These are phyloP conservation scores for Menidia menidia DNA, from an alignment of 2,797 vertebrate species.

Conservation along the genomic window DNA sequence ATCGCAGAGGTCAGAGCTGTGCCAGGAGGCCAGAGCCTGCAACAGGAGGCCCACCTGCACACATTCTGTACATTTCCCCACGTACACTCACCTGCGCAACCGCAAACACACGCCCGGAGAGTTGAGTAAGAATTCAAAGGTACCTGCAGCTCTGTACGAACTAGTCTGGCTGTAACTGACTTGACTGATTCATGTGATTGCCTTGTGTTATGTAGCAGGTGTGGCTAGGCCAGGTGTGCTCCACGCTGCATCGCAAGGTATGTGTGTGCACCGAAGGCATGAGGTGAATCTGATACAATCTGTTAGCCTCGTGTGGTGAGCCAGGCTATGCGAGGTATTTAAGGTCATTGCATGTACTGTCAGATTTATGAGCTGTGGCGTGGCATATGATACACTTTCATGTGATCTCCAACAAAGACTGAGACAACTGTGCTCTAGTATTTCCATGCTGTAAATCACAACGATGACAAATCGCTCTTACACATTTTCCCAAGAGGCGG, in stretches of 20 bases:
- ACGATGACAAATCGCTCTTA: slow-evolving; percentile 51
- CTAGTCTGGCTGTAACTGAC: slow-evolving; percentile 42
- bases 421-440: slow-evolving; percentile 24
- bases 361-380: slow-evolving; percentile 57
- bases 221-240: slow-evolving; percentile 70
- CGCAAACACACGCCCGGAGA: slow-evolving; percentile 56
- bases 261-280: slow-evolving; percentile 39
- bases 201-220: slow-evolving; percentile 65
- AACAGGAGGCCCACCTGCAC: slow-evolving; percentile 65
- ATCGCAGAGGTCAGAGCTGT: slow-evolving; percentile 64
- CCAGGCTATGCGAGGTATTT: slow-evolving; percentile 40
- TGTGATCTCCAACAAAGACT: slow-evolving; percentile 35
- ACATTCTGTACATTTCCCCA: slow-evolving; percentile 35
- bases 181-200: slow-evolving; percentile 73
- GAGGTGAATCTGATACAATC: slow-evolving; percentile 50
- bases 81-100: slow-evolving; percentile 5
- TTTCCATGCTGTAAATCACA: slow-evolving; percentile 50
- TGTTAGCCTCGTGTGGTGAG: slow-evolving; percentile 19
- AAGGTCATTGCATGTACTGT: slow-evolving; percentile 39
- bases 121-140: slow-evolving; percentile 63
- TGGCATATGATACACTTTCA: slow-evolving; percentile 38
- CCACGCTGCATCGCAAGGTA: slow-evolving; percentile 28
- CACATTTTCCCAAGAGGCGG: slow-evolving; percentile 42
- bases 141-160: slow-evolving; percentile 63
- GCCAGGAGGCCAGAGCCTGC: slow-evolving; percentile 62